Evolutionary conservation across 2,113 vertebrate species (phyloP), one percentile per base, ranked within the genome.

Genomic region (Reinhardtius hippoglossoides): DNA sequence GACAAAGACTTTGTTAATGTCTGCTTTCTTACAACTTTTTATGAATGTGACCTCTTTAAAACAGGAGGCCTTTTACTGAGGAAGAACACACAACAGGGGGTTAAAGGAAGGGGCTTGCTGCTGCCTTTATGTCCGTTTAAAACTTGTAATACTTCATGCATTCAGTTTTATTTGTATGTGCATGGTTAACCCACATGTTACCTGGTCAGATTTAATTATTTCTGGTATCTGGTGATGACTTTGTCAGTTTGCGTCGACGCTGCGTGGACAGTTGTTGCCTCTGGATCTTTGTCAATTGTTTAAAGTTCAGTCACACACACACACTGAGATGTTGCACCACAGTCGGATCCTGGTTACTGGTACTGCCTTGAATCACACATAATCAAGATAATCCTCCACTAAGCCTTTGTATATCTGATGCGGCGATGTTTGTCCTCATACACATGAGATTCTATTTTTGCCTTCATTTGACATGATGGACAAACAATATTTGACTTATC

Each of bases 281-380:
- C 5, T 46, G 44, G 44, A 46, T 46, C 44, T 0, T 46, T 16
- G 4, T 46, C 14, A 26, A 31, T 35, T 24, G 60, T 31, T 31
- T 31, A 76, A 81, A 81, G 56, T 76, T 8, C 27, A 31, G 3
- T 24, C 40, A 31, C 46, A 48, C 37, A 48, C 44, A 4, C 7
- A 21, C 48, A 78, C 50, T 44, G 12, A 66, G 24, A 35, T 23
- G 20, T 31, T 31, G 31, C 31, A 31, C 6, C 31, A 31, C 31
- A 31, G 31, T 31, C 31, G 31, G 31, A 7, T 31, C 5, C 31
- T 7, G 31, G 31, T 31, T 6, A 31, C 6, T 31, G 31, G 31
- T 31, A 31, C 31, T 31, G 31, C 31, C 31, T 31, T 31, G 31
- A 31, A 31, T 31, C 31, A 31, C 31, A 31, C 31, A 31, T 31